Evolutionary conservation across 2,113 vertebrate species (phyloP).

Genomic region (Elanus axillaris): DNA sequence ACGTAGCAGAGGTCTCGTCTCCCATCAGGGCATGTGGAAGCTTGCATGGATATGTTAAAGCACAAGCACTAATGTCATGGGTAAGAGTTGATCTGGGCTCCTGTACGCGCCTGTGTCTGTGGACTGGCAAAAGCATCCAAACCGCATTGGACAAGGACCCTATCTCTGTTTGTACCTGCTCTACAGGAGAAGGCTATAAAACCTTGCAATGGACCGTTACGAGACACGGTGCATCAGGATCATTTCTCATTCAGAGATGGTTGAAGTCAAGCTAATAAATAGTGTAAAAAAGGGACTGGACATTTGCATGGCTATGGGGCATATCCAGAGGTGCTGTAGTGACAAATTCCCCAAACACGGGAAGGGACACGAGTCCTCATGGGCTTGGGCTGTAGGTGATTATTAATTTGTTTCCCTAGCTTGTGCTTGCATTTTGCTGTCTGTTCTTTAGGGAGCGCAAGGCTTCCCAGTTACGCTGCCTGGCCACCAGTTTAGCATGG

Average conservation of each 20-base stretch:
- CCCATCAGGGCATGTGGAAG: accelerated
- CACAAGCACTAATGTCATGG: neutral
- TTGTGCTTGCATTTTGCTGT: neutral
- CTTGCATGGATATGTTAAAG: neutral
- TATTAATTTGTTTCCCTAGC: neutral
- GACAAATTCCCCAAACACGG: too few species aligned
- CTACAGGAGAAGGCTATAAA: neutral
- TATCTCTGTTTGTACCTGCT: neutral
- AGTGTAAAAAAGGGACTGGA: neutral
- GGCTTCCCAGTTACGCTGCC: neutral
- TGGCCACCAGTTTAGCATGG: neutral
- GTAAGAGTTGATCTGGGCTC: accelerated
- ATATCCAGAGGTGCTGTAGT: neutral
- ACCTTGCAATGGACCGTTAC: neutral
- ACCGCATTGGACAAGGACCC: neutral
- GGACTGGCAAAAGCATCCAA: neutral
- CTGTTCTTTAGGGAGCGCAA: neutral
- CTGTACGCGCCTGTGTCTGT: accelerated
- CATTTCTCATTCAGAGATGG: neutral
- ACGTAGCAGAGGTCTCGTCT: neutral
- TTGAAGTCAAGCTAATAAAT: neutral
- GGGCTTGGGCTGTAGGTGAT: neutral
- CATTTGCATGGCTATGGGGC: neutral
- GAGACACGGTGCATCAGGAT: neutral
- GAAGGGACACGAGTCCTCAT: neutral